These are phyloP conservation scores for Lepidocolaptes lacrymiger DNA, from an alignment of 2,797 vertebrate genomes.

Conservation along the genomic window DNA sequence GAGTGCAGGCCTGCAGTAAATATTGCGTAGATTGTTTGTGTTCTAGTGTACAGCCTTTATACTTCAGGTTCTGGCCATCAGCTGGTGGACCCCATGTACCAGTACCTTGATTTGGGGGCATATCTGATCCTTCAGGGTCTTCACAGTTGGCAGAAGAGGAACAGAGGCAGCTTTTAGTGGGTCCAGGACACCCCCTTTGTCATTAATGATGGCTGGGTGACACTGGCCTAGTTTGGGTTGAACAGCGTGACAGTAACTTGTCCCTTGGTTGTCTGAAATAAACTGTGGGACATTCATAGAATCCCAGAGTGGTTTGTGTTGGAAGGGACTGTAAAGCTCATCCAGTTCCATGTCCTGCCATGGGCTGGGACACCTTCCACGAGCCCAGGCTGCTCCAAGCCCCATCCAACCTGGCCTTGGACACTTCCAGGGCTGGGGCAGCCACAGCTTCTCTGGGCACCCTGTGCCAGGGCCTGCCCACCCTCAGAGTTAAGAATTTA, in stretches of 20 bases:
- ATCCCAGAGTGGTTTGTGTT: not conserved
- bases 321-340: fast-evolving
- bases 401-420: not conserved
- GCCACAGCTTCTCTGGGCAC: not conserved
- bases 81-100: not conserved
- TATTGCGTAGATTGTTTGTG: fast-evolving
- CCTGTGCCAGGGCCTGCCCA: not conserved
- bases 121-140: not conserved
- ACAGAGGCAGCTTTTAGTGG: not conserved
- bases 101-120: not conserved
- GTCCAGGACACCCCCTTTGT: fast-evolving
- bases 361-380: not conserved
- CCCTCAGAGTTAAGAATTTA: not conserved
- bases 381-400: not conserved
- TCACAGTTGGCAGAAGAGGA: not conserved
- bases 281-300: not conserved
- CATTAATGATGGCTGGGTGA: fast-evolving
- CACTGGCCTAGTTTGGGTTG: fast-evolving
- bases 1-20: not conserved
- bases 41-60: fast-evolving
- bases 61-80: not conserved
- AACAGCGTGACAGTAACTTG: not conserved
- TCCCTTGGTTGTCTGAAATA: not conserved
- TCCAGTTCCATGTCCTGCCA: not conserved
- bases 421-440: not conserved